Conservation (phyloP, 2,888 invertebrate genomes). For the Formica aserva region DNA sequence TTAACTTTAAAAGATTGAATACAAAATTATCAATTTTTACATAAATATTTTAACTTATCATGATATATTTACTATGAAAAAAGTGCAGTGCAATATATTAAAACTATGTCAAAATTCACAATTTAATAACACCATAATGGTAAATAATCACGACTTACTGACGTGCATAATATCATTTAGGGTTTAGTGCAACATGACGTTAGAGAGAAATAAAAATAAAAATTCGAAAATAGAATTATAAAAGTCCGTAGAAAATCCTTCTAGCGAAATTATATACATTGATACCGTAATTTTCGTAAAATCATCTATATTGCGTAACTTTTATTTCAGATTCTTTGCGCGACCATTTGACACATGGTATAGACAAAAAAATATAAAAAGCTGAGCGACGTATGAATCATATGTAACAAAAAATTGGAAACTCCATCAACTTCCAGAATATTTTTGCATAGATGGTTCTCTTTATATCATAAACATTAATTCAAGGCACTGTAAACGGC, state of each 20-base stretch:
- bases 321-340: constrained; percentile 23
- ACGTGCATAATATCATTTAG: constrained; percentile 2
- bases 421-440: not conserved
- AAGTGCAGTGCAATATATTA: not conserved
- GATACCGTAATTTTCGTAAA: constrained; percentile 45
- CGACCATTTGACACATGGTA: constrained; percentile 39
- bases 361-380: constrained; percentile 54
- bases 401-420: not conserved
- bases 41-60: not conserved
- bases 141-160: constrained; percentile 8
- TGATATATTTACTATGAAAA: not conserved
- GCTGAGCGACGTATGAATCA: constrained; percentile 32
- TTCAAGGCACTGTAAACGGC: not conserved
- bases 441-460: not conserved
- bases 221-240: not conserved
- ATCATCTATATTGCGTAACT: constrained; percentile 54
- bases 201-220: too few species aligned
- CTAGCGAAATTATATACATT: not conserved
- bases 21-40: not conserved
- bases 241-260: not conserved
- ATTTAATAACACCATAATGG: not conserved
- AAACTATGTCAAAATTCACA: not conserved
- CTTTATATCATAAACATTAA: not conserved
- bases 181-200: not conserved
- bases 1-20: not conserved